Evolutionary conservation across 1,140 invertebrate species (phyloP).

Genomic region (Manduca sexta): DNA sequence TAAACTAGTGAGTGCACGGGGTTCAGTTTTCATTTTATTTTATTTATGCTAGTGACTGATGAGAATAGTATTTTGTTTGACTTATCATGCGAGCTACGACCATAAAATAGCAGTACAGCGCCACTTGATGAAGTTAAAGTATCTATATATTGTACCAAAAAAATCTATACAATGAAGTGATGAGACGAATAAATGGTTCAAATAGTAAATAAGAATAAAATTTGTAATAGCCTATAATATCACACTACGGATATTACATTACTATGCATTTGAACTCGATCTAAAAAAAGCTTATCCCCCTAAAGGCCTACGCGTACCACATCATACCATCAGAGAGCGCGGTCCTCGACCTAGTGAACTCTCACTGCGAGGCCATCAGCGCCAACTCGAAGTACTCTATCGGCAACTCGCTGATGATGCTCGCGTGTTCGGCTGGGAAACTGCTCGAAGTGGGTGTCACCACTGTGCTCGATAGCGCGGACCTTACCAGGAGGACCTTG

Average conservation of each 20-base stretch:
- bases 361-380: constrained; percentile 61
- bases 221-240: too few species aligned
- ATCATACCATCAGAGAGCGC: constrained; percentile 89
- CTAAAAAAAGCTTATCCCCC: constrained; percentile 1
- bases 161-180: too few species aligned
- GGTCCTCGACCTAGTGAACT: constrained; percentile 76
- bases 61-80: too few species aligned
- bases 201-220: too few species aligned
- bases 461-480: constrained; percentile 44
- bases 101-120: too few species aligned
- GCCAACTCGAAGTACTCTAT: constrained; percentile 46
- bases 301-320: constrained; percentile 82
- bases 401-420: constrained; percentile 55
- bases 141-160: too few species aligned
- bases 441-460: constrained; percentile 49
- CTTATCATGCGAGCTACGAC: too few species aligned
- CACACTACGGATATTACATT: too few species aligned
- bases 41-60: constrained; percentile 13
- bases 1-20: constrained; percentile 40
- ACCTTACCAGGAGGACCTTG: constrained; percentile 48
- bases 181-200: too few species aligned
- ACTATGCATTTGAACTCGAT: too few species aligned
- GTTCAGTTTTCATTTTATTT: too few species aligned
- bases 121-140: too few species aligned
- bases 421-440: constrained; percentile 59